Conservation (phyloP, 2,888 invertebrate genomes). For the Amphipyra tragopoginis region DNA sequence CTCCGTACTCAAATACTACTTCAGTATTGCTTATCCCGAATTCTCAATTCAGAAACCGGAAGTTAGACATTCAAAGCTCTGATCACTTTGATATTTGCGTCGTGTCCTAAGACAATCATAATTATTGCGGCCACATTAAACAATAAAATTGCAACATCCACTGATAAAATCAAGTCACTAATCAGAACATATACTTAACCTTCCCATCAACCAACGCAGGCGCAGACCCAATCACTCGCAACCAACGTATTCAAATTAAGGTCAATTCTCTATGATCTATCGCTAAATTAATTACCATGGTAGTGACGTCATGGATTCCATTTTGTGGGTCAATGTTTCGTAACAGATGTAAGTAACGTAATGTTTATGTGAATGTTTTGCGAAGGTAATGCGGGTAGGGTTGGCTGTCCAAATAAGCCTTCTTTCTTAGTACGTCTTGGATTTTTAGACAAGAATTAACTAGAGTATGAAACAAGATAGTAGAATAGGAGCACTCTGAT, state of each 20-base stretch:
- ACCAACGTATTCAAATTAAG: conserved; percentile 56
- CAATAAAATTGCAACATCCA: too few species aligned
- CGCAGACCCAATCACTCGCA: conserved; percentile 22
- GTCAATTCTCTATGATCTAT: conserved; percentile 56
- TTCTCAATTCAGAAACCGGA: too few species aligned
- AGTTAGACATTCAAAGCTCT: too few species aligned
- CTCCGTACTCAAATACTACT: too few species aligned
- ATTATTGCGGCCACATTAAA: too few species aligned
- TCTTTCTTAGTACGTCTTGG: neutral
- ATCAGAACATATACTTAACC: conserved; percentile 37
- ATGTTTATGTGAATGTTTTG: conserved; percentile 51
- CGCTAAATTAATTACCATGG: conserved; percentile 50
- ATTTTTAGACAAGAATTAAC: too few species aligned
- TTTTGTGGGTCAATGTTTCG: conserved; percentile 56
- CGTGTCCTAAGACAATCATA: too few species aligned
- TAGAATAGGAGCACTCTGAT: too few species aligned
- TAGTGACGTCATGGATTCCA: conserved; percentile 37
- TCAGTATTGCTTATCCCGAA: too few species aligned
- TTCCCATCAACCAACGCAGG: conserved; percentile 27
- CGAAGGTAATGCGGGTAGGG: conserved; percentile 38
- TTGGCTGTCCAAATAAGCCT: neutral
- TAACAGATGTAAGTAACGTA: conserved; percentile 55
- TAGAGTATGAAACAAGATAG: too few species aligned
- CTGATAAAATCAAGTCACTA: neutral
- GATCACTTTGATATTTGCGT: too few species aligned